These are phyloP conservation scores for Lytechinus variegatus DNA, from an alignment of 35 echinoderm and acorn worm species.

Conservation along the genomic window DNA sequence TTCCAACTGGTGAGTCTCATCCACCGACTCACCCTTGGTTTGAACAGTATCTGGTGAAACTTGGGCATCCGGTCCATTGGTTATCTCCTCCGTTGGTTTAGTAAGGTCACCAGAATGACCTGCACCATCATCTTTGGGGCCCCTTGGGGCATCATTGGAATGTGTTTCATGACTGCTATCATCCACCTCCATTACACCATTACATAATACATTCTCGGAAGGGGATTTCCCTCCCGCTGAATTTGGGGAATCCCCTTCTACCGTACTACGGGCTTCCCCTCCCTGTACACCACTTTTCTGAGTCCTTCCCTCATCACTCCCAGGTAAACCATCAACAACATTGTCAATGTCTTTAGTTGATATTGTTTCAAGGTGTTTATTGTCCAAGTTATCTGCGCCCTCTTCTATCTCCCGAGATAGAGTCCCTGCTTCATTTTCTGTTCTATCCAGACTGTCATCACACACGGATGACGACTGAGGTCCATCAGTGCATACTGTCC, in stretches of 20 bases:
- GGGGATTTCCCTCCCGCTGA: background rate
- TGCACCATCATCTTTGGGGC: background rate
- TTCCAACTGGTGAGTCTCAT: background rate
- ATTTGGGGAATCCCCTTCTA: background rate
- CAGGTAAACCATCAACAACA: background rate
- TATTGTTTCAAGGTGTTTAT: background rate
- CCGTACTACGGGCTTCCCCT: background rate
- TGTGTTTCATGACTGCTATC: background rate
- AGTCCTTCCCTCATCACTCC: conserved; percentile 28
- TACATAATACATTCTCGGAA: background rate
- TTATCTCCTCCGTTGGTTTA: background rate
- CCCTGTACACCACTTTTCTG: background rate
- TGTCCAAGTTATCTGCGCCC: background rate
- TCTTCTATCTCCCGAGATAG: background rate
- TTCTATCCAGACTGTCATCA: background rate
- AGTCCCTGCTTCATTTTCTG: background rate
- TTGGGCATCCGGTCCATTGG: background rate
- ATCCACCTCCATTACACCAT: conserved; percentile 40
- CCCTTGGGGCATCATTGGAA: background rate
- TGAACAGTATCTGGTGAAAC: background rate
- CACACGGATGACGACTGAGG: background rate
- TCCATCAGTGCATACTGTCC: background rate
- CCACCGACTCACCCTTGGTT: background rate
- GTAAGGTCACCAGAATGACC: background rate
- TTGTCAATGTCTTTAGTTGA: background rate